phyloP scores from a whole-genome alignment of 2,888 invertebrate species.

The Linnaemya tessellans region DNA sequence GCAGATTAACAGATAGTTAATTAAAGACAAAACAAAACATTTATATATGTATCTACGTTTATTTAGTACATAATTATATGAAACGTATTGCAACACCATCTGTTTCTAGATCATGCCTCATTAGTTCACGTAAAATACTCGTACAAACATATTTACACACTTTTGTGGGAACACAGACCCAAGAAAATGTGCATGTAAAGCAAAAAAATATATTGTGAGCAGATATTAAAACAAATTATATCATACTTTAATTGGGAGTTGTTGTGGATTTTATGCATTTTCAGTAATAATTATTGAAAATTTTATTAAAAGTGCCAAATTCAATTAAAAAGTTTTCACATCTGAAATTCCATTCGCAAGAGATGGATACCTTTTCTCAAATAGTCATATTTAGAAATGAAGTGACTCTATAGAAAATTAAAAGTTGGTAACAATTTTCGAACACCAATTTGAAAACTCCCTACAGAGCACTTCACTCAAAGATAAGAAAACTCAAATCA shows the following conservation, averaged over 20 bases:
- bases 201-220: not conserved
- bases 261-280: not conserved
- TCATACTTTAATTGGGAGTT: not conserved
- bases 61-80: conserved; percentile 39
- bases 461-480: too few relatives aligned
- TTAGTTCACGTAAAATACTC: conserved; percentile 54
- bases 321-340: too few relatives aligned
- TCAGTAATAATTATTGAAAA: too few relatives aligned
- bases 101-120: conserved; percentile 55
- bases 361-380: too few relatives aligned
- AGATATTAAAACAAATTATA: conserved; percentile 18
- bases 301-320: too few relatives aligned
- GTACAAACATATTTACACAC: conserved; percentile 7
- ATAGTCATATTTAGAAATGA: too few relatives aligned
- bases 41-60: not conserved
- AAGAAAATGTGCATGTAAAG: conserved; percentile 12
- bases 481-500: too few relatives aligned
- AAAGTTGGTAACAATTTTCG: too few relatives aligned
- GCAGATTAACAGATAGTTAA: not conserved
- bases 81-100: conserved; percentile 53
- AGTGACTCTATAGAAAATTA: too few relatives aligned
- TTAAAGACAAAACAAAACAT: not conserved
- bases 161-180: not conserved
- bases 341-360: not conserved
- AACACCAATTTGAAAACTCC: too few relatives aligned